Evolutionary conservation across 2,888 invertebrate species (phyloP), one percentile per base, ranked within the genome.

Genomic region (Leuctra nigra): DNA sequence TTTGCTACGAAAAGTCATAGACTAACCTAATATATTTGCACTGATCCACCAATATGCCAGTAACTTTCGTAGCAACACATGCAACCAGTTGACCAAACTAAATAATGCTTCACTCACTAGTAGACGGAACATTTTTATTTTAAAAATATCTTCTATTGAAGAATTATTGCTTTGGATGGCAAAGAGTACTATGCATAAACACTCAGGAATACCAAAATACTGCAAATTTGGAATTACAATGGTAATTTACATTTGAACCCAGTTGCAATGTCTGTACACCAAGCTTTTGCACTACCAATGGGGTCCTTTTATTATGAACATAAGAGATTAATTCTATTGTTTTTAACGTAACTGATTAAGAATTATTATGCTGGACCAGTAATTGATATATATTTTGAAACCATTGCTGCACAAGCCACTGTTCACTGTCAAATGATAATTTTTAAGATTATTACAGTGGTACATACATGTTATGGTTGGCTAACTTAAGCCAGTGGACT

Each of bases 161-260:
- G 18, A 7, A 23, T 16, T 14, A n/a, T 7, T 7, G 18, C 22
- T 44, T n/a, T 44, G 9, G 44, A 22, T 22, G 23, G 44, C 23
- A n/a, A 44, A 44, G 23, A 23, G 44, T 44, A 41, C n/a, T n/a
- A n/a, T n/a, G n/a, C n/a, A 23, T 44, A 44, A 44, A 44, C 44
- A 44, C 44, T 44, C 44, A 44, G 44, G 44, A 44, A 44, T 44
- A 44, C 44, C 44, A 20, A 18, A 22, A 6, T 14, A 39, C 18
- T 39, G n/a, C n/a, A n/a, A n/a, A n/a, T 39, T 18, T 20, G 16
- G 39, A 39, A 39, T 39, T 3, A 22, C 13, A 44, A 18, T 23
- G 23, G 23, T 44, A 20, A 44, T 18, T 41, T 16, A 20, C 20
- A 9, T 23, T 20, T 23, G 23, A 38, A 22, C 44, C n/a, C n/a